A percentile compares a stretch with the other conserved stretches of the same genome.
These are phyloP conservation scores for Aplocera efformata DNA, from an alignment of 2,888 invertebrate species.

Conservation along the genomic window DNA sequence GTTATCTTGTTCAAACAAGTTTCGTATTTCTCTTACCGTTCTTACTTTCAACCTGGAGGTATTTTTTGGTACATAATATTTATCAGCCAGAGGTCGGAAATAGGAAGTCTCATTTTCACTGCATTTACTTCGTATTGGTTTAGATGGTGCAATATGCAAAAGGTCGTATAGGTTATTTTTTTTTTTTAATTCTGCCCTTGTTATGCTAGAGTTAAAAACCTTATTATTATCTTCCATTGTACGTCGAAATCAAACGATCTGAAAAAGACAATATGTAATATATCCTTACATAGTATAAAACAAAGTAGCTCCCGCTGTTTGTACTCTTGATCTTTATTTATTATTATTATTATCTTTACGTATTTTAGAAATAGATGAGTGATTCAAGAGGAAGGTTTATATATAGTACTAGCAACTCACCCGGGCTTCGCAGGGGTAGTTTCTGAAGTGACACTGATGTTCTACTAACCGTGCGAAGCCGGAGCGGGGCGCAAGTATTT, in stretches of 20 bases:
- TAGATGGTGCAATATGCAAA: conserved; percentile 43
- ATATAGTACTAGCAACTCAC: too few species aligned
- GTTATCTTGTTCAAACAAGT: conserved; percentile 58
- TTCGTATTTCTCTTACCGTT: conserved; percentile 63
- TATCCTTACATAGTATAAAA: too few species aligned
- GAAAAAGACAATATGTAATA: conserved; percentile 2
- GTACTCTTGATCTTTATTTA: too few species aligned
- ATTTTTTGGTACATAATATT: conserved; percentile 57
- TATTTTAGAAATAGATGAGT: too few species aligned
- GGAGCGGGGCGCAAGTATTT: too few species aligned
- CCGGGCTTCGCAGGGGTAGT: too few species aligned
- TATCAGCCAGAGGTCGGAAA: conserved; percentile 53
- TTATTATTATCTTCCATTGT: conserved; percentile 31
- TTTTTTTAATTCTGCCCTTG: conserved; percentile 36
- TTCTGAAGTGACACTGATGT: too few species aligned
- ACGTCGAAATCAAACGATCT: conserved; percentile 12
- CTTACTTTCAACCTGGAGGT: conserved; percentile 57
- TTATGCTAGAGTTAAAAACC: conserved; percentile 57
- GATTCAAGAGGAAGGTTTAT: too few species aligned
- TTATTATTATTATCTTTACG: too few species aligned
- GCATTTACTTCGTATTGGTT: conserved; percentile 36
- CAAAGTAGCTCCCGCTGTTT: too few species aligned
- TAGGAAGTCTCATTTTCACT: conserved; percentile 35
- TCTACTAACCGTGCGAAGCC: too few species aligned
- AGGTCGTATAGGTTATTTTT: conserved; percentile 56